A percentile compares a stretch with the other conserved stretches of the same genome.
phyloP scores from a whole-genome alignment of 2,888 invertebrate genomes.

The Hyposoter didymator region DNA sequence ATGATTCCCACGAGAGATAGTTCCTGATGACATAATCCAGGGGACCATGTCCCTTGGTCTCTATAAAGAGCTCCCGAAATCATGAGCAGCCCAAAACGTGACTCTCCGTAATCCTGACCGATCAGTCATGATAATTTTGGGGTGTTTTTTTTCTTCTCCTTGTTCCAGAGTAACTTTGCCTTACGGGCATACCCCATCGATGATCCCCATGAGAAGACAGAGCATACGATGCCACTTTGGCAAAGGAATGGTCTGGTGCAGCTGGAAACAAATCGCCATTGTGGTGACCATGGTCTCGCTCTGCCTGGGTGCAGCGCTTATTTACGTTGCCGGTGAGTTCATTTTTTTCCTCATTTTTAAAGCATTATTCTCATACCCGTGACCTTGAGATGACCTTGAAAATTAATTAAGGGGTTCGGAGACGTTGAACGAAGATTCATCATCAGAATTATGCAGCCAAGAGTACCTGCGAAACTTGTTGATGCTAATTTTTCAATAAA shows the following conservation, averaged over 20 bases:
- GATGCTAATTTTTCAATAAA: too few species aligned
- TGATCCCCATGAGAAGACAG: constrained; percentile 83
- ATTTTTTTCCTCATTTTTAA: background rate
- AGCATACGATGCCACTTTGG: constrained; percentile 93
- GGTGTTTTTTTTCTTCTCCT: constrained; percentile 18
- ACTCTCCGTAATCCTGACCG: background rate
- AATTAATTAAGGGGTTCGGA: background rate
- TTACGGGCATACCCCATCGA: constrained; percentile 82
- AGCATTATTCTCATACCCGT: background rate
- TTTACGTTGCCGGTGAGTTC: constrained; percentile 93
- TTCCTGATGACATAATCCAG: constrained; percentile 41
- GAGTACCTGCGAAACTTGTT: too few species aligned
- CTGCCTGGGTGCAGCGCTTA: constrained; percentile 92
- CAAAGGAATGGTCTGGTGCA: constrained; percentile 94
- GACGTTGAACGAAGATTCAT: background rate
- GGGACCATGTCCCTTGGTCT: background rate
- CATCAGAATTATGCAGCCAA: too few species aligned
- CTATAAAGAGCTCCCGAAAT: background rate
- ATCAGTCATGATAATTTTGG: constrained; percentile 2
- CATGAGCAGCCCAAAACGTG: constrained; percentile 10
- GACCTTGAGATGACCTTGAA: background rate
- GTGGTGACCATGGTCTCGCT: constrained; percentile 93
- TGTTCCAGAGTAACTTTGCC: constrained; percentile 81
- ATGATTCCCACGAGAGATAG: constrained; percentile 29
- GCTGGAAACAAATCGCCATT: constrained; percentile 97